Base-by-base conservation (phyloP, 1,140 invertebrate genomes). In the Drosophila ambigua region DNA sequence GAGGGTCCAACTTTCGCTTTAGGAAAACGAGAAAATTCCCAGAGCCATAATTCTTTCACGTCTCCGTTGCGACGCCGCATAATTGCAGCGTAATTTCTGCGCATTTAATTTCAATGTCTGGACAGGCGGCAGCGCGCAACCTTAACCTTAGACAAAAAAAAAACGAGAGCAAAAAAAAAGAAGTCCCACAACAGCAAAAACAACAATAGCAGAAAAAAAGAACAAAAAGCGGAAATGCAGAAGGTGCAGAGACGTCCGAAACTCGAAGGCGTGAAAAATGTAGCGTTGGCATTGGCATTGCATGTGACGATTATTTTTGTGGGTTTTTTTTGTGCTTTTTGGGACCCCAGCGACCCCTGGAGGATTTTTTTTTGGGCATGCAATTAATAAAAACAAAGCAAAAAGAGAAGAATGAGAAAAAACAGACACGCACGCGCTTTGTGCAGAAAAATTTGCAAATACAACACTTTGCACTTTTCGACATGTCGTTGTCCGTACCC, bases 61-160 rank as follows among this genome's bases (percentile, higher is more conserved):
- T 83, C 79, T 78, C 79, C 81, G 35, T 2, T 39, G 35, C 35
- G 61, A 83, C 79, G 79, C 79, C 79, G 79, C 79, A 83, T 83
- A 83, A 83, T 83, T 83, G 79, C 79, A 83, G 72, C 79, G 79
- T 83, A 83, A 83, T 83, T 83, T 81, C 69, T 53, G 75, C 79
- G 79, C 71, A 83, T 82, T 83, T 83, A 82, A 78, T 83, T 78
- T 78, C 64, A 75, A 54, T 63, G 79, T 83, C 79, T 83, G 64
- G 35, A 4, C 35, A 39, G 35, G 35, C 35, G 35, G 35, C 35
- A 39, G 35, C 35, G 9, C 35, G 75, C 77, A 83, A 78, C 79
- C 79, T 78, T 83, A 83, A 78, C 79, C 79, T 78, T 78, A 71
- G 44, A 48, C 49, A 62, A 8, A 35, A 11, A 35, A 5, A 5